These are phyloP conservation scores for Globia sparganii DNA, from an alignment of 2,888 invertebrate species.

Conservation along the genomic window DNA sequence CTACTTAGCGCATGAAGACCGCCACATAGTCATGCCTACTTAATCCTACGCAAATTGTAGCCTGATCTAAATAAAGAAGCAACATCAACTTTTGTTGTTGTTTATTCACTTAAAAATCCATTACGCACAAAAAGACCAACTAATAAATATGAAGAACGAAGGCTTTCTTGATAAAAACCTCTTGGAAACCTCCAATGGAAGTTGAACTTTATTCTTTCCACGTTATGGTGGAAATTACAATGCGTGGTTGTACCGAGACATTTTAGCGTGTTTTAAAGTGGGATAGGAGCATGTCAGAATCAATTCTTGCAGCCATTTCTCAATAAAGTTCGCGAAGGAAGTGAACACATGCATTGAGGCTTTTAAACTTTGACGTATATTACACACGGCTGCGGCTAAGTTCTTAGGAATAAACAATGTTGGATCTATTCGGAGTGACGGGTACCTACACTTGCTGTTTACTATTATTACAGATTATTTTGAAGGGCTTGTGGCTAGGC, in stretches of 20 bases:
- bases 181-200: conserved; percentile 35
- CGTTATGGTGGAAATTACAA: conserved; percentile 59
- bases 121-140: conserved; percentile 87
- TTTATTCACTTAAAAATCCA: conserved; percentile 90
- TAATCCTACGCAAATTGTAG: conserved; percentile 64
- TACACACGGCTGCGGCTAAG: conserved; percentile 63
- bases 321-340: conserved; percentile 82
- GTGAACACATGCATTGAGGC: conserved; percentile 83
- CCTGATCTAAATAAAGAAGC: conserved; percentile 66
- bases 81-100: conserved; percentile 76
- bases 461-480: background rate
- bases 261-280: conserved; percentile 85
- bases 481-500: background rate
- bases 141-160: conserved; percentile 86
- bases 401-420: conserved; percentile 64
- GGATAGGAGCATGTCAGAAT: conserved; percentile 84
- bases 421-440: conserved; percentile 39
- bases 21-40: conserved; percentile 32
- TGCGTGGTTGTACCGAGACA: conserved; percentile 66
- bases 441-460: conserved; percentile 14
- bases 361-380: conserved; percentile 87
- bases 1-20: conserved; percentile 12
- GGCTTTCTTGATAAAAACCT: conserved; percentile 77
- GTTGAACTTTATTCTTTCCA: conserved; percentile 40
- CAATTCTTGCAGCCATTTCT: conserved; percentile 88